phyloP scores from a whole-genome alignment of 2,888 invertebrate genomes.

The Gastrophysa polygoni region DNA sequence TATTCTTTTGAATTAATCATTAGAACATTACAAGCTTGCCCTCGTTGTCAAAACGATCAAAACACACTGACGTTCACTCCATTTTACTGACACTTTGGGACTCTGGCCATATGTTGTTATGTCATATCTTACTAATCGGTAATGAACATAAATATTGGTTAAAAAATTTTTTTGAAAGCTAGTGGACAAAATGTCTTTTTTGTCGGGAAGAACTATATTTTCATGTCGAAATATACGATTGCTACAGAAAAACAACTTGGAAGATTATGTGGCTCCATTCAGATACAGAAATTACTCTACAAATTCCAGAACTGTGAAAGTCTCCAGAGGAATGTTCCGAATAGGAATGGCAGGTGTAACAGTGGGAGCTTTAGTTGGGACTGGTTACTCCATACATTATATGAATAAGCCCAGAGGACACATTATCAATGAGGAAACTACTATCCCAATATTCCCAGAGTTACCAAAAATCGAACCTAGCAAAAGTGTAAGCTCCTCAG shows the following conservation, averaged over 20 bases:
- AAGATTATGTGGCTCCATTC: not conserved
- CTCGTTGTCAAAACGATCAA: no score
- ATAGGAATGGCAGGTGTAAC: conserved; percentile 55
- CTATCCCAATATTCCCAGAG: conserved; percentile 50
- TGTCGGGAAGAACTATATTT: conserved; percentile 22
- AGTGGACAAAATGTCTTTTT: conserved; percentile 40
- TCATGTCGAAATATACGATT: not conserved
- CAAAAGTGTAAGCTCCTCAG: conserved; percentile 55
- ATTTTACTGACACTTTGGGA: no score
- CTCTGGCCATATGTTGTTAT: no score
- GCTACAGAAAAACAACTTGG: conserved; percentile 2
- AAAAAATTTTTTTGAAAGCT: no score
- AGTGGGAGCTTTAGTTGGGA: conserved; percentile 58
- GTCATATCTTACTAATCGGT: no score
- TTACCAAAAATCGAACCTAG: conserved; percentile 58
- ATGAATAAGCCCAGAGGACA: conserved; percentile 57
- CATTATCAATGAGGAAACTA: conserved; percentile 57
- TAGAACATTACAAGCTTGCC: no score
- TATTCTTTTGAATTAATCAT: no score
- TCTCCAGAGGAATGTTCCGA: conserved; percentile 44
- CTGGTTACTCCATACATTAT: conserved; percentile 60
- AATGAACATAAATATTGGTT: no score
- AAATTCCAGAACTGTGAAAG: conserved; percentile 17
- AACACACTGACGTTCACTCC: no score
- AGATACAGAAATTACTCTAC: conserved; percentile 22